phyloP scores from a whole-genome alignment of 2,797 vertebrate species.

The Gymnothorax javanicus region DNA sequence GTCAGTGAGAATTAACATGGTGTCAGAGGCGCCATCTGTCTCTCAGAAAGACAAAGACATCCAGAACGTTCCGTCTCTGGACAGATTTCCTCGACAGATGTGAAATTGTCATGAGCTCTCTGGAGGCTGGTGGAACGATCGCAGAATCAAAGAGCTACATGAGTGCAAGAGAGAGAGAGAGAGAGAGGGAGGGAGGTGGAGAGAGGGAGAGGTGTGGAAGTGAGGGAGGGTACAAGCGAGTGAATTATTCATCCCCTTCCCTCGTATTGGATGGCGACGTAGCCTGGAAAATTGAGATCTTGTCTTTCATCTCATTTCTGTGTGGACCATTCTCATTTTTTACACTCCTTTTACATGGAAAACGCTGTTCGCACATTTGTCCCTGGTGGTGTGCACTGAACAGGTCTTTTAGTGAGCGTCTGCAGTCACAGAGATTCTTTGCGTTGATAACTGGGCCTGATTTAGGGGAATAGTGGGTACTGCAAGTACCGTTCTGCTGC shows the following conservation, averaged over 20 bases:
- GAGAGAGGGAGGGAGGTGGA: slow-evolving; percentile 22
- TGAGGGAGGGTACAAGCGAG: not conserved
- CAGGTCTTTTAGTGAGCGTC: not conserved
- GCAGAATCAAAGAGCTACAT: not conserved
- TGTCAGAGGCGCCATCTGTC: slow-evolving; percentile 62
- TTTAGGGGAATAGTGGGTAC: not conserved
- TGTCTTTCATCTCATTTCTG: slow-evolving; percentile 16
- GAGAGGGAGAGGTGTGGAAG: not conserved
- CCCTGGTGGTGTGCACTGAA: not conserved
- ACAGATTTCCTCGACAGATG: slow-evolving; percentile 16
- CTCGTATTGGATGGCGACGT: not conserved
- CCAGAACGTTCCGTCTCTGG: slow-evolving; percentile 44
- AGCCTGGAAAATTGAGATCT: not conserved
- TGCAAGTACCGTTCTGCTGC: not conserved
- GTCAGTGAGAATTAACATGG: slow-evolving; percentile 50
- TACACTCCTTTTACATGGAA: too few species aligned
- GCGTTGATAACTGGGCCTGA: not conserved
- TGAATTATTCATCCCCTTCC: slow-evolving; percentile 15
- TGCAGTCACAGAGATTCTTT: not conserved
- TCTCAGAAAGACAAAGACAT: slow-evolving; percentile 52
- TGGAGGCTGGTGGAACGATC: slow-evolving; percentile 41
- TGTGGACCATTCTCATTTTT: not conserved
- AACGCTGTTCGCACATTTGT: not conserved
- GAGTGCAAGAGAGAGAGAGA: not conserved
- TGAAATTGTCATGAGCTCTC: slow-evolving; percentile 29